These are phyloP conservation scores for Alces alces DNA, from an alignment of 2,113 vertebrate species.

Conservation along the genomic window DNA sequence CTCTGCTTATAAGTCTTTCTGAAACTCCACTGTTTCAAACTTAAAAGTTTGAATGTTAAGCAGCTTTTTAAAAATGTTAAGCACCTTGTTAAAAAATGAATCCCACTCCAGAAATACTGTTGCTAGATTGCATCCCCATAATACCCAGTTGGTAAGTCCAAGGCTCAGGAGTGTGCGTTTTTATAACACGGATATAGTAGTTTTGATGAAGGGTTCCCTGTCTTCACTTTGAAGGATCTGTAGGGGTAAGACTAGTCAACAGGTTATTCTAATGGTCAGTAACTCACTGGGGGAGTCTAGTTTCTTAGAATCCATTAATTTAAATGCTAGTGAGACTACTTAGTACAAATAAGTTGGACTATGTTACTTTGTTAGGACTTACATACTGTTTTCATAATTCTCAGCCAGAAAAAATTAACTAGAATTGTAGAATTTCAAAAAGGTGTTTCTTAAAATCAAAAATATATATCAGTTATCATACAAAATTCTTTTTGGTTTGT, in stretches of 20 bases:
- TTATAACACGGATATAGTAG: background rate
- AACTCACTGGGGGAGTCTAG: background rate
- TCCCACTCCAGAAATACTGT: background rate
- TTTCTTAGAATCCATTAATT: background rate
- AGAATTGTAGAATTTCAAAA: background rate
- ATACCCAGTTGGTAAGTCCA: background rate
- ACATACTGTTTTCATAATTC: constrained; percentile 7
- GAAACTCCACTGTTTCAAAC: background rate
- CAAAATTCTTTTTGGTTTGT: background rate
- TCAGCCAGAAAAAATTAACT: background rate
- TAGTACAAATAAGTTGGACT: background rate
- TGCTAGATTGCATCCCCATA: background rate
- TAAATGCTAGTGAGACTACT: background rate
- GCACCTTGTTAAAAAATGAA: background rate
- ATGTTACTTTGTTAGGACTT: background rate
- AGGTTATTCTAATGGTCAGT: background rate
- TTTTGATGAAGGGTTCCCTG: background rate
- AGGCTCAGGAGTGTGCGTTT: background rate
- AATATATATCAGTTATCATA: background rate
- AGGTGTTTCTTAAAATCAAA: background rate
- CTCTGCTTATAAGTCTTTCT: background rate
- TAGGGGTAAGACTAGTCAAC: background rate
- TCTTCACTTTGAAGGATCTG: background rate
- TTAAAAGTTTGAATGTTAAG: background rate
- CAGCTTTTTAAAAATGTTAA: background rate